Evolutionary conservation across 2,888 invertebrate genomes (phyloP), one percentile per base, ranked within the genome.

Genomic region (Myopa testacea): DNA sequence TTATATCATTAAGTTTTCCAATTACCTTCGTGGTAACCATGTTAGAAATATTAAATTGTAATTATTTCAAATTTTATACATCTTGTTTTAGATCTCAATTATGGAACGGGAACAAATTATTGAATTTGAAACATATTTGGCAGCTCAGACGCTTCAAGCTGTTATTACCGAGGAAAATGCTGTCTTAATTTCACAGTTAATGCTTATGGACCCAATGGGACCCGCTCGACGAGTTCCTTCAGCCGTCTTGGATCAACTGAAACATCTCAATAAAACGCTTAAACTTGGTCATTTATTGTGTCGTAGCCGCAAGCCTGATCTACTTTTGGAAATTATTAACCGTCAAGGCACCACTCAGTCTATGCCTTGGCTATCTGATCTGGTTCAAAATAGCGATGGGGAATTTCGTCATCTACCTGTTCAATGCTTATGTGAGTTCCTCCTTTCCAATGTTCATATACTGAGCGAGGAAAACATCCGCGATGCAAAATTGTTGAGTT

Each of bases 341-440:
- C 90, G 97, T 37, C 95, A 95, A 87, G 95, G 96, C 81, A 94
- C 97, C 10, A 94, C 96, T 0, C 95, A 97, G 82, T 96, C 98
- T 62, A 97, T 98, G 97, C 98, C 98, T 4, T 98, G 98, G 98
- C 90, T 98, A 80, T 97, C 97, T 10, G 97, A 98, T 88, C 91
- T 98, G 79, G 96, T 98, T 16, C 95, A 97, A 84, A 96, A 95
- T 83, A 96, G 96, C 82, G 97, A 97, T 86, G 95, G 87, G 4
- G 89, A 90, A 75, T 90, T 91, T 81, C 95, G 95, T 85, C 95
- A 97, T 83, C 90, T 99, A 34, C 98, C 98, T 0, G 97, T 98
- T n/a, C 98, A 98, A 86, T 98, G 98, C 87, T 92, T 99, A 71
- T 98, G 98, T 90, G 98, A 98, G 90, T 98, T 98, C 90, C 91